Evolutionary conservation across 2,113 vertebrate species (phyloP), one percentile per base, ranked within the genome.

Genomic region (Eptatretus burgeri): DNA sequence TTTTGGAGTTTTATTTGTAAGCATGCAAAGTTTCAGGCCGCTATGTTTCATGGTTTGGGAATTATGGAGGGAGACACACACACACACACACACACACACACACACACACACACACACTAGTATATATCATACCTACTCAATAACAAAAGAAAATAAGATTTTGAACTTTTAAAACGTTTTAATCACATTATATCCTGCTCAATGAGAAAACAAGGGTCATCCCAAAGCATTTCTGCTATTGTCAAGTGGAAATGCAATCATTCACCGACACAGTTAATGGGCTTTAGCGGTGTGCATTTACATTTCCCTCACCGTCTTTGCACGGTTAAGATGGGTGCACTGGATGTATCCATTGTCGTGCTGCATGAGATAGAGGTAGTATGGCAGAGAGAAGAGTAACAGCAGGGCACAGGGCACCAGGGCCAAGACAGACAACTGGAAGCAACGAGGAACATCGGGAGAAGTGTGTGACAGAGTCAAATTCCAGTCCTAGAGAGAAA

Each of bases 391-490:
- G 69, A 77, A 80, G 14, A 73, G 5, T 86, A 85, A 94, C 71
- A 98, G 81, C 76, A 83, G 88, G 68, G 77, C 0, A 52, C 87
- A 98, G 63, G 91, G 91, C 69, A 81, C 71, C 85, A 82, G 93
- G 13, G 77, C 64, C n/a, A 93, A 79, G 13, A 82, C 66, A 0
- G 86, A 93, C 74, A 80, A 86, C 74, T 93, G 89, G 73, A 93
- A 98, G 77, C 89, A 98, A 2, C 51, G 76, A 50, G 84, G 94
- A 71, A 95, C 76, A 68, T 93, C 84, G 1, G 91, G 91, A 64
- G 72, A 78, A 62, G 71, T 50, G 16, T 81, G 76, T 69, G 81
- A 5, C 91, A 87, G 95, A 1, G 87, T 91, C 20, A 76, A 63
- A 62, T 87, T 87, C 82, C 79, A 84, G 11, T 88, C 83, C 91